These are phyloP conservation scores for Coleophora deauratella DNA, from an alignment of 2,888 invertebrate species.

Conservation along the genomic window DNA sequence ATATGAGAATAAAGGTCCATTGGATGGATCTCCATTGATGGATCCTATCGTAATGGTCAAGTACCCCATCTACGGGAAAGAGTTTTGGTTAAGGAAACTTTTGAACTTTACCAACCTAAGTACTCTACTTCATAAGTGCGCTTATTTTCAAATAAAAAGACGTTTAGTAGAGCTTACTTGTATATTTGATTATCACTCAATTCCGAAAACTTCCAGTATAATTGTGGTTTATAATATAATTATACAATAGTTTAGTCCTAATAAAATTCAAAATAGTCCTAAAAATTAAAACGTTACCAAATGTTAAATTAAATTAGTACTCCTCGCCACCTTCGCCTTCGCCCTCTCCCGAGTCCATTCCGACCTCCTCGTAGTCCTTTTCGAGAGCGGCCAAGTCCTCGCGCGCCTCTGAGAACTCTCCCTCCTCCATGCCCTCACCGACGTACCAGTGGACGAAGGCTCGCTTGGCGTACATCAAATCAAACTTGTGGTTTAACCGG, in stretches of 20 bases:
- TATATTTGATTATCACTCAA: too few relatives aligned
- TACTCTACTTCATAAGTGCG: too few relatives aligned
- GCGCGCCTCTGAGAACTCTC: constrained; percentile 88
- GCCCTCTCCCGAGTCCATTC: constrained; percentile 87
- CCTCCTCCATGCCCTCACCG: constrained; percentile 84
- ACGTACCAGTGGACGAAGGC: constrained; percentile 98
- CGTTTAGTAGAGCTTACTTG: too few relatives aligned
- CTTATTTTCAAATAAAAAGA: too few relatives aligned
- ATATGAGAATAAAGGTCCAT: too few relatives aligned
- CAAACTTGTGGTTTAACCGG: constrained; percentile 95
- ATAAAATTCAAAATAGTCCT: background rate
- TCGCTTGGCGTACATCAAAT: constrained; percentile 96
- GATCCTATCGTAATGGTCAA: too few relatives aligned
- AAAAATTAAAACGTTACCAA: constrained; percentile 53
- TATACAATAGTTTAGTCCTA: background rate
- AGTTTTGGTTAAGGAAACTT: too few relatives aligned
- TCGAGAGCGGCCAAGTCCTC: constrained; percentile 79
- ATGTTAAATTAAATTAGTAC: constrained; percentile 68
- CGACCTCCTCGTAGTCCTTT: constrained; percentile 90
- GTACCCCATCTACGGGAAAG: too few relatives aligned
- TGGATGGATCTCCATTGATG: too few relatives aligned
- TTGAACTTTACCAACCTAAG: too few relatives aligned
- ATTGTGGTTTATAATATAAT: background rate
- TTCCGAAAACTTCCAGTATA: too few relatives aligned
- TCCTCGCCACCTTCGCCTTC: constrained; percentile 87